Evolutionary conservation across 2,113 vertebrate species (phyloP).

Genomic region (Psettodes erumei): DNA sequence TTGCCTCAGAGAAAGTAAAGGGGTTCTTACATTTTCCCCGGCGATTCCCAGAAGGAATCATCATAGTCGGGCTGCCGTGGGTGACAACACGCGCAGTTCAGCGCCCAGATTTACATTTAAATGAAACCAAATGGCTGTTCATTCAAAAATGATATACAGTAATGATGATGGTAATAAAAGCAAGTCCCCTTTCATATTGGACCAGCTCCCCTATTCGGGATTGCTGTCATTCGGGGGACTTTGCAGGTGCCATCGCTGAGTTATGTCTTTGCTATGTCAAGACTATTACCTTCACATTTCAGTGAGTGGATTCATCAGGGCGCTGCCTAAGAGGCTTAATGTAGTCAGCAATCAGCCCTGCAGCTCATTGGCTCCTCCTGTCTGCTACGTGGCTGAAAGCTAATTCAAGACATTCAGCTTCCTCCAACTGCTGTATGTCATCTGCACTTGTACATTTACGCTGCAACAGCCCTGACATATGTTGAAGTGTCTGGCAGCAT

Average conservation of each 20-base stretch:
- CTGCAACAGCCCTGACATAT: background rate
- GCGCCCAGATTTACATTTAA: constrained; percentile 86
- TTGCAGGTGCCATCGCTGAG: constrained; percentile 61
- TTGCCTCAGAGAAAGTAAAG: constrained; percentile 69
- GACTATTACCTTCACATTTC: constrained; percentile 73
- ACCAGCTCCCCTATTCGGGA: constrained; percentile 54
- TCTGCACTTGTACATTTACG: constrained; percentile 14
- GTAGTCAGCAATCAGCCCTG: constrained; percentile 54
- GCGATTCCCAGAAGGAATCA: constrained; percentile 77
- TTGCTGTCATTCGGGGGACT: constrained; percentile 66
- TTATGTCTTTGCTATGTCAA: constrained; percentile 66
- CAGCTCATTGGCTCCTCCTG: constrained; percentile 39
- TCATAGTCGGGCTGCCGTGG: constrained; percentile 60
- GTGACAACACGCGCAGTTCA: constrained; percentile 71
- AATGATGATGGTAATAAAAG: constrained; percentile 80
- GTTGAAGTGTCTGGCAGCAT: background rate
- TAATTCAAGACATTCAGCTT: constrained; percentile 24
- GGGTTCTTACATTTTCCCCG: constrained; percentile 65
- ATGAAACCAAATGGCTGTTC: constrained; percentile 84
- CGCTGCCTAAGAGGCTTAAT: constrained; percentile 57
- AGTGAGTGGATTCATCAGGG: constrained; percentile 66
- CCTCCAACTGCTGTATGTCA: constrained; percentile 1
- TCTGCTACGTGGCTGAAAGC: constrained; percentile 15
- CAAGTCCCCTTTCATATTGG: constrained; percentile 64
- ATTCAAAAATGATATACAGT: constrained; percentile 82